phyloP scores from a whole-genome alignment of 2,797 vertebrate species.

The Pagetopsis macropterus region DNA sequence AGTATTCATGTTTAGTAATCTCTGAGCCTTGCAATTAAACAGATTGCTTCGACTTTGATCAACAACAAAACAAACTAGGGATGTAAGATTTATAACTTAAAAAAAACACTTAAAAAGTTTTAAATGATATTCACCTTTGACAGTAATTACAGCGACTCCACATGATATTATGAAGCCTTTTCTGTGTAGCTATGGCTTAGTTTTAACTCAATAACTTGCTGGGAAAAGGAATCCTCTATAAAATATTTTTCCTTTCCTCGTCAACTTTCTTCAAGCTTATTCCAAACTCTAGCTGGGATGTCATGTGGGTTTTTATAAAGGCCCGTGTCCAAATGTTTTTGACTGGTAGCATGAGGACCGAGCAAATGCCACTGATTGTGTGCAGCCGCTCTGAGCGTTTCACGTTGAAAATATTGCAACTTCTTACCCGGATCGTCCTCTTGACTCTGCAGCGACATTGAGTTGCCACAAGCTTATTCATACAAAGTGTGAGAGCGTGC shows the following conservation, averaged over 20 bases:
- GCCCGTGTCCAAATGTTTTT: no score
- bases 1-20: neutral
- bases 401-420: no score
- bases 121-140: neutral
- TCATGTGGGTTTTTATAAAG: neutral
- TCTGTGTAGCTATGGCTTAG: neutral
- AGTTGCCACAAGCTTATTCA: no score
- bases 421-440: no score
- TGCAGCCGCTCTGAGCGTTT: no score
- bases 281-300: conserved; percentile 5
- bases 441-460: no score
- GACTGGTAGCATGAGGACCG: no score
- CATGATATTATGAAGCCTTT: conserved; percentile 5
- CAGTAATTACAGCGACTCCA: neutral
- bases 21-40: neutral
- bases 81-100: no score
- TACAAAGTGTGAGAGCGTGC: no score
- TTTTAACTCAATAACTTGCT: neutral
- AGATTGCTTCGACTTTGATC: neutral
- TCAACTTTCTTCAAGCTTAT: neutral
- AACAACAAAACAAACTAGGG: neutral
- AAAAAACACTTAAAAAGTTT: neutral
- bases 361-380: no score
- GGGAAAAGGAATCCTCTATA: neutral
- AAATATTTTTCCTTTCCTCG: neutral